These are phyloP conservation scores for Drosophila arawakana DNA, from an alignment of 1,140 invertebrate species.

Conservation along the genomic window DNA sequence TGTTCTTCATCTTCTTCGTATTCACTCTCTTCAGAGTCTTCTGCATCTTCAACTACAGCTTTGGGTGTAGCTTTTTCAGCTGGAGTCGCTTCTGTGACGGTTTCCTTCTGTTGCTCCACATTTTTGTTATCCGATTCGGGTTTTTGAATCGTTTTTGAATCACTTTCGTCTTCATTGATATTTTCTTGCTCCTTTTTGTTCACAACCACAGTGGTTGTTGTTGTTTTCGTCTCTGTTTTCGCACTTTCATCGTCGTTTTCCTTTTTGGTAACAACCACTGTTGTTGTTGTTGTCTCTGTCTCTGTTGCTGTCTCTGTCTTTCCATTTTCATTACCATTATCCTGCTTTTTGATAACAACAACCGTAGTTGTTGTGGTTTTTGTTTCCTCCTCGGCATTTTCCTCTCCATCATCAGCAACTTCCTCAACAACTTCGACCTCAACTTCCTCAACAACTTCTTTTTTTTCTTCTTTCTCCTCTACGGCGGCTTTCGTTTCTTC, in stretches of 20 bases:
- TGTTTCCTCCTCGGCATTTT: not conserved
- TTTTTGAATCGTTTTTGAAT: no score
- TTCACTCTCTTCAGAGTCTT: constrained; percentile 24
- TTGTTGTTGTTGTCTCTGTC: constrained; percentile 1
- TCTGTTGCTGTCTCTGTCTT: constrained; percentile 3
- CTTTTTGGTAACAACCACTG: not conserved
- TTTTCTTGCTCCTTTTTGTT: not conserved
- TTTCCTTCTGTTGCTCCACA: not conserved
- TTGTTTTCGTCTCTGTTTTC: not conserved
- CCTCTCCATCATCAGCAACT: constrained; percentile 3
- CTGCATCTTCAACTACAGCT: not conserved
- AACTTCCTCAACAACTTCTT: constrained; percentile 5
- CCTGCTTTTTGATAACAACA: not conserved
- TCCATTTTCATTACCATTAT: not conserved
- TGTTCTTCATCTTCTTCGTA: constrained; percentile 10
- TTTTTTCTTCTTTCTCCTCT: not conserved
- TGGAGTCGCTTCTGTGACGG: not conserved
- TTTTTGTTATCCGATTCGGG: not conserved
- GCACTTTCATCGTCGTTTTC: not conserved
- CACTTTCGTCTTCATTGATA: not conserved
- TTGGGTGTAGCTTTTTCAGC: not conserved
- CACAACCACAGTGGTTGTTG: not conserved
- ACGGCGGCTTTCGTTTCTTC: not conserved
- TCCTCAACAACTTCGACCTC: not conserved
- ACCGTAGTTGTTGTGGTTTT: not conserved